Evolutionary conservation across 2,797 vertebrate genomes (phyloP), one percentile per base, ranked within the genome.

Genomic region (Trematomus bernacchii): DNA sequence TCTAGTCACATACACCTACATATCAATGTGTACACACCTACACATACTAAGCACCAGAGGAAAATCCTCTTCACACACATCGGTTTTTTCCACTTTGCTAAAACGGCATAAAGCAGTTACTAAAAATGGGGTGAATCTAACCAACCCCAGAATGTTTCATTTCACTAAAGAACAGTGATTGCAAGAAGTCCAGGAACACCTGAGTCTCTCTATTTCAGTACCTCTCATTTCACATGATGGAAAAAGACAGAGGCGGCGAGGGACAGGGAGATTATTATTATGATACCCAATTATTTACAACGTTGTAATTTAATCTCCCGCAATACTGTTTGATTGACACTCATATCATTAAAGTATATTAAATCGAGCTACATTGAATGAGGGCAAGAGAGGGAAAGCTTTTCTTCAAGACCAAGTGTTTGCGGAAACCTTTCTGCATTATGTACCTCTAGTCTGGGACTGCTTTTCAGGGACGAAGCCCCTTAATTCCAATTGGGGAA

Each of bases 141-240:
- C 23, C 33, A 18, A 57, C 71, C 68, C 42, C 37, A 6, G 75
- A 67, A 66, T 79, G 42, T 79, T 76, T 70, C 13, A 58, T 80
- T 78, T 71, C 69, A 67, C 33, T n/a, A n/a, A 78, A 42, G 58
- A 69, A 73, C 12, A 43, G 73, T 69, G 60, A 83, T 71, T 48
- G 66, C 18, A 67, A 50, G 40, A 78, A 82, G 83, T 73, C 42
- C 61, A 71, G 44, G 55, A 66, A 58, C 66, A 88, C 69, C 79
- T 83, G 48, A 65, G 67, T 73, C 52, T 72, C 37, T 59, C 13
- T 12, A 54, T 33, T 60, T 71, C 14, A 18, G 37, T 58, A 43
- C 40, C 14, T 69, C 71, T 70, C 53, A 42, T 58, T 53, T 57
- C 33, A 33, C 42, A 52, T n/a, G 54, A 76, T 73, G 18, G 21